A percentile compares a stretch with the other conserved stretches of the same genome.
Evolutionary conservation across 2,888 invertebrate genomes (phyloP).

Genomic region (Harmothoe impar): DNA sequence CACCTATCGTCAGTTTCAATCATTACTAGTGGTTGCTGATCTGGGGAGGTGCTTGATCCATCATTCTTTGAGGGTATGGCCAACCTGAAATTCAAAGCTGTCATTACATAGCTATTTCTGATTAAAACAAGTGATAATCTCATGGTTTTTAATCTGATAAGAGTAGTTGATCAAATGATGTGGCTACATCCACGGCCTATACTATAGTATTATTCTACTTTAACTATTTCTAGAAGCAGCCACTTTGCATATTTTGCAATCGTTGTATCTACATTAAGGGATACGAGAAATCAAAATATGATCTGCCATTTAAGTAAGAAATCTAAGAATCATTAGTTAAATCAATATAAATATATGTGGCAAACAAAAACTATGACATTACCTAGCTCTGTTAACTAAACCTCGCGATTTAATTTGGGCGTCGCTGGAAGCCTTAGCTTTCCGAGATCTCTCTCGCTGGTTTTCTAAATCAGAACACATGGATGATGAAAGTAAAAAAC

Average conservation of each 20-base stretch:
- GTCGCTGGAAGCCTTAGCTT: constrained; percentile 58
- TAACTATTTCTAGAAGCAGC: constrained; percentile 1
- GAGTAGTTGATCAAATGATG: no score
- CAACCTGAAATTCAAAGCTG: constrained; percentile 33
- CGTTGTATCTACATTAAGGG: not conserved
- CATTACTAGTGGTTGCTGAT: constrained; percentile 71
- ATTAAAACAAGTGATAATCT: no score
- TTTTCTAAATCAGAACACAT: constrained; percentile 53
- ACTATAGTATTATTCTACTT: not conserved
- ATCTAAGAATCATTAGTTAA: not conserved
- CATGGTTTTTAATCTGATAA: no score
- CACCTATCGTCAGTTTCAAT: constrained; percentile 72
- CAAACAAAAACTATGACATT: not conserved
- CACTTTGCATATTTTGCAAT: not conserved
- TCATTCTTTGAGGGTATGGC: constrained; percentile 51
- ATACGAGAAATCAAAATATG: no score
- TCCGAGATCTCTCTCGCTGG: constrained; percentile 62
- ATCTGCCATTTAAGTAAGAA: not conserved
- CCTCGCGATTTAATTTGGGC: constrained; percentile 52
- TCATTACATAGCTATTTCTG: no score
- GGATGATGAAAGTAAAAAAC: not conserved
- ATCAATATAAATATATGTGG: not conserved
- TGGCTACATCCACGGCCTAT: not conserved
- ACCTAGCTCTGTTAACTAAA: constrained; percentile 51
- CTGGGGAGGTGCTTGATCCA: constrained; percentile 47